Evolutionary conservation across 2,113 vertebrate species (phyloP).

Genomic region (Nibea coibor): DNA sequence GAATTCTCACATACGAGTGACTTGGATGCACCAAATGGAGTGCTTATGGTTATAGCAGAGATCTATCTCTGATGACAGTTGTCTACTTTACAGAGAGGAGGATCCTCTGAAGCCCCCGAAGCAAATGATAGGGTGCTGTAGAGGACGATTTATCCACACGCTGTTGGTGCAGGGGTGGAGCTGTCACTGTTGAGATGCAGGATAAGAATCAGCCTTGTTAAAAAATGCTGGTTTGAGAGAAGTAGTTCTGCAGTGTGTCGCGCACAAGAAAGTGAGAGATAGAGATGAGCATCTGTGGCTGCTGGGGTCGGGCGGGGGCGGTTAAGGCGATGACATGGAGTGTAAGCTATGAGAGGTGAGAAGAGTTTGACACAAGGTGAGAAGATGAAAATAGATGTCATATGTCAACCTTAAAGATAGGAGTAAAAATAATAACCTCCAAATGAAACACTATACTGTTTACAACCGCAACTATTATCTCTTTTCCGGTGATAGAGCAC

Average conservation of each 20-base stretch:
- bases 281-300: constrained; percentile 41
- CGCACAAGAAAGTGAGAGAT: constrained; percentile 29
- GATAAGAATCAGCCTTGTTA: constrained; percentile 56
- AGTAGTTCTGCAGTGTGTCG: constrained; percentile 28
- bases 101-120: constrained; percentile 26
- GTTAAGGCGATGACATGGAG: constrained; percentile 26
- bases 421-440: constrained; percentile 25
- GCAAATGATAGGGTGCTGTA: constrained; percentile 36
- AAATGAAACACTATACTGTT: constrained; percentile 8
- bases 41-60: constrained; percentile 23
- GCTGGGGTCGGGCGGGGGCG: constrained; percentile 27
- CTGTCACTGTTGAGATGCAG: constrained; percentile 54
- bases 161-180: constrained; percentile 46
- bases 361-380: constrained; percentile 48
- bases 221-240: constrained; percentile 40
- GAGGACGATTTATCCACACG: constrained; percentile 39
- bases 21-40: constrained; percentile 16
- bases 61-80: constrained; percentile 32
- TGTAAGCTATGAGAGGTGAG: constrained; percentile 29
- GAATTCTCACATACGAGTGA: constrained; percentile 10
- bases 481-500: background rate
- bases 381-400: constrained; percentile 56
- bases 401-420: constrained; percentile 36
- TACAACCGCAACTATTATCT: background rate
- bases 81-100: constrained; percentile 38